Evolutionary conservation across 2,888 invertebrate genomes (phyloP), one percentile per base, ranked within the genome.

Genomic region (Chloroclysta siterata): DNA sequence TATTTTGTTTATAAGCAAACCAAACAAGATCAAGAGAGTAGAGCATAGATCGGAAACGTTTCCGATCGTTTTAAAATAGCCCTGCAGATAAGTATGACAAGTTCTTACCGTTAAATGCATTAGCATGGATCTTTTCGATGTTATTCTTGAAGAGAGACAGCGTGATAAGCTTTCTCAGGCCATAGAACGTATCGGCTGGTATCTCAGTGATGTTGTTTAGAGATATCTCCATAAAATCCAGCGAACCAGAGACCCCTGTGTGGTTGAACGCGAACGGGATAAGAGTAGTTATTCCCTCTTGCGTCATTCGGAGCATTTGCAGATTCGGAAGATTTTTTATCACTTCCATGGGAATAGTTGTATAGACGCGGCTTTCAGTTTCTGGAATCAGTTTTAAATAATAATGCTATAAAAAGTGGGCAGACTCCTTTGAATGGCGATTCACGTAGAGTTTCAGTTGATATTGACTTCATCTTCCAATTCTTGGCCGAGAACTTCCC

Each of bases 81-180:
- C 22, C 22, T 22, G 22, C 3, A 33, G 33, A 8, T 33, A 33
- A 8, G 2, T 33, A 33, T 33, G 7, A 5, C 1, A 33, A 33
- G 33, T 33, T 10, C 48, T 42, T 22, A 60, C 60, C 60, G 17
- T 33, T 50, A 50, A 60, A 60, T 29, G 53, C n/a, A 42, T 54
- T 48, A 0, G 17, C 42, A 13, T 59, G 13, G 5, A 60, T 17
- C 2, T 57, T 39, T 0, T 4, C 15, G 8, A 84, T 50, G 0
- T 60, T 17, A 52, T 84, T 83, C 0, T 51, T 28, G 59, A 69
- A 70, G 0, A 84, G 61, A 15, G 65, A 64, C 1, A 85, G 64
- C 0, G 3, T 42, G 0, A 28, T 15, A 14, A 85, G 61, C 0
- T 55, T 39, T 0, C 22, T 10, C 3, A 78, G 61, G 0, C 77